phyloP scores from a whole-genome alignment of 23 tunicate genomes.

The Styela clava region DNA sequence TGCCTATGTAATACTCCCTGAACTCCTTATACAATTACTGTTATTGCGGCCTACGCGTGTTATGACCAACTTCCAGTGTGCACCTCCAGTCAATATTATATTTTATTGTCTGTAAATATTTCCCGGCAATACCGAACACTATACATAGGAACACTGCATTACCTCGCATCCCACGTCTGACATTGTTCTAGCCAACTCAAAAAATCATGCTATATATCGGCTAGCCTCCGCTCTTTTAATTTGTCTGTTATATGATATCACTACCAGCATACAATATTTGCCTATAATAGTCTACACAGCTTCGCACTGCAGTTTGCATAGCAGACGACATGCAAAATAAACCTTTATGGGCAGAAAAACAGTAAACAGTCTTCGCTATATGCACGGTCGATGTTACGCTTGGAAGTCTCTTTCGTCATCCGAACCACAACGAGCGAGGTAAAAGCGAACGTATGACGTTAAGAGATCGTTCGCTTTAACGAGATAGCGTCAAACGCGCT shows the following conservation, averaged over 20 bases:
- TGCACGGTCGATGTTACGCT: background rate
- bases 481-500: background rate
- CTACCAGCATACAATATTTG: too few relatives aligned
- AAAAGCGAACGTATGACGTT: background rate
- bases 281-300: too few relatives aligned
- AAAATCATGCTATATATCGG: background rate
- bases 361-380: background rate
- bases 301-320: too few relatives aligned
- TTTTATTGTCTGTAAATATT: too few relatives aligned
- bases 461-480: background rate
- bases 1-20: too few relatives aligned
- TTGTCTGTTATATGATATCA: background rate
- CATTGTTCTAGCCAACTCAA: background rate
- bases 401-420: background rate
- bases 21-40: too few relatives aligned
- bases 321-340: too few relatives aligned
- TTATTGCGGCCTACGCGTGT: background rate
- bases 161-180: background rate
- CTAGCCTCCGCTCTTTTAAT: background rate
- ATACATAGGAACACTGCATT: background rate
- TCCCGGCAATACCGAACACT: background rate
- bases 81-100: too few relatives aligned
- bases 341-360: background rate
- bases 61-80: constrained; percentile 22
- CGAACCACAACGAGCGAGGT: background rate